Conservation (phyloP, 2,113 vertebrate genomes). For the Amphiprion percula region DNA sequence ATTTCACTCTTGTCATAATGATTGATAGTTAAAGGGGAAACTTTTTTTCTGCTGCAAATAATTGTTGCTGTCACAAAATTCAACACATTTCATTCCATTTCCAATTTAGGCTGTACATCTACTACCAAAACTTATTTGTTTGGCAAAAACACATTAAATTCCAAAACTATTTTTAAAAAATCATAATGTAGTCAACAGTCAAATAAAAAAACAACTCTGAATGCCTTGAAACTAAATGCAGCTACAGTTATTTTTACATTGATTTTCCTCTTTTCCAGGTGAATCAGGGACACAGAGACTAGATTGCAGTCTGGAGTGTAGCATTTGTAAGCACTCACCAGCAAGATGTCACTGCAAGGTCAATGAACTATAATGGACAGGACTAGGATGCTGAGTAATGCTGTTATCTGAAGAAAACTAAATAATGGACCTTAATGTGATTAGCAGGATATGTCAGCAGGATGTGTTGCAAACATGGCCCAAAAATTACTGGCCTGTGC, state of each 20-base stretch:
- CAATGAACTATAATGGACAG: slow-evolving; percentile 30
- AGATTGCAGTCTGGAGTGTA: too few species aligned
- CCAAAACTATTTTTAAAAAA: slow-evolving; percentile 13
- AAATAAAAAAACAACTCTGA: slow-evolving; percentile 14
- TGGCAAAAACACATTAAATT: slow-evolving; percentile 17
- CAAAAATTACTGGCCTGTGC: too few species aligned
- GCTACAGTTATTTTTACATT: not conserved
- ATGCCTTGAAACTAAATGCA: not conserved
- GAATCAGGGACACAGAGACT: not conserved
- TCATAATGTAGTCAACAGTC: slow-evolving; percentile 9
- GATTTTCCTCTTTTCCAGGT: not conserved
- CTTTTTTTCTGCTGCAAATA: not conserved
- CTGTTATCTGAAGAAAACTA: slow-evolving; percentile 65
- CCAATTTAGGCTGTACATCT: not conserved
- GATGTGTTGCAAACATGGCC: too few species aligned
- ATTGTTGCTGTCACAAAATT: slow-evolving; percentile 23
- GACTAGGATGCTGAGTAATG: slow-evolving; percentile 18
- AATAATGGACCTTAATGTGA: slow-evolving; percentile 58
- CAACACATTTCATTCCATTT: slow-evolving; percentile 15
- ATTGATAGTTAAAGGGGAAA: slow-evolving; percentile 13
- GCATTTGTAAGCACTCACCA: slow-evolving; percentile 3
- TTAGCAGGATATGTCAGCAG: too few species aligned
- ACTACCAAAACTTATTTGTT: slow-evolving; percentile 11
- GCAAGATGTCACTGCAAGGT: slow-evolving; percentile 33
- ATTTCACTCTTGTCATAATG: slow-evolving; percentile 37